Conservation (phyloP, 2,113 vertebrate species). For the Oreocharis arfaki region DNA sequence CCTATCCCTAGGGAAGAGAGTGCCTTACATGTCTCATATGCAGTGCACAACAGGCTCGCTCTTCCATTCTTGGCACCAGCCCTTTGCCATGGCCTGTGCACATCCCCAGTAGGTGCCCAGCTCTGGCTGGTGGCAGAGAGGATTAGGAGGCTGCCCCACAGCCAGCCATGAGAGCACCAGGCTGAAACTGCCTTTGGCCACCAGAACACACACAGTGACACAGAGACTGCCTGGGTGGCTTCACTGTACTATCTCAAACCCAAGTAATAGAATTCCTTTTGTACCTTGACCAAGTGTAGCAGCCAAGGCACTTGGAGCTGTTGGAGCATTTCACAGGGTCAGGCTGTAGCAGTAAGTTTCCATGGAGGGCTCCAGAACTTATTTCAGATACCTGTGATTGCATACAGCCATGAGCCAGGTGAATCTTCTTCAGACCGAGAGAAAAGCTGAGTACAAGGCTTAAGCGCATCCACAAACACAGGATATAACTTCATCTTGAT, state of each 20-base stretch:
- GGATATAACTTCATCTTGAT: not conserved
- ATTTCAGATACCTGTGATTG: not conserved
- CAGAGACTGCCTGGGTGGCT: not conserved
- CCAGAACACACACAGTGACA: not conserved
- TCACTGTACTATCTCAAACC: not conserved
- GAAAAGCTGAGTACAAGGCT: not conserved
- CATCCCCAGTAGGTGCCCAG: not conserved
- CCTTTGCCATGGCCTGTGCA: not conserved
- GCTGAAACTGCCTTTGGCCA: not conserved
- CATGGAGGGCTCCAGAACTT: not conserved
- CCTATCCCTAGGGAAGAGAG: not conserved
- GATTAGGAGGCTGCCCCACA: not conserved
- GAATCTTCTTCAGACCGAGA: not conserved
- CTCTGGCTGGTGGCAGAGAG: not conserved
- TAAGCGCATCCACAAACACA: not conserved
- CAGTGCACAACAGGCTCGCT: not conserved
- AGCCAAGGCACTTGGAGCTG: not conserved
- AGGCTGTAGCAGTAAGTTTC: not conserved
- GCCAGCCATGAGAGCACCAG: not conserved
- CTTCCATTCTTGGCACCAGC: not conserved
- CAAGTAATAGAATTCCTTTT: not conserved
- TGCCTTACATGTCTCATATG: not conserved
- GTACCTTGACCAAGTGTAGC: not conserved
- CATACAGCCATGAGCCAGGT: not conserved
- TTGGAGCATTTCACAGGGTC: not conserved